Conservation (phyloP, 2,888 invertebrate species). For the Plemyria rubiginata region DNA sequence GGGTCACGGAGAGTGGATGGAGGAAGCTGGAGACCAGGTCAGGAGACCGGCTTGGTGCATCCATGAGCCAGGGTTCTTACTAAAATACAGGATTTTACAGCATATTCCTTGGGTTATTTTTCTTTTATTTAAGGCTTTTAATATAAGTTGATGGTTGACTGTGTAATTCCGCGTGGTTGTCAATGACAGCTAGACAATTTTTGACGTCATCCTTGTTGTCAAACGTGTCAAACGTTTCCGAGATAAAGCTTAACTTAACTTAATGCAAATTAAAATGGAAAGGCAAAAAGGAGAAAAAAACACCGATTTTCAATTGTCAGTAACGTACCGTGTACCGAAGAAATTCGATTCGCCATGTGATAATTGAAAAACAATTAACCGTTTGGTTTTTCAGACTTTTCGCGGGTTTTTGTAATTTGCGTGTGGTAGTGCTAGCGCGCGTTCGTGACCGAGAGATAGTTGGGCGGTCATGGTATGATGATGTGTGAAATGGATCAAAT, state of each 20-base stretch:
- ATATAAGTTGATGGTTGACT: too few relatives aligned
- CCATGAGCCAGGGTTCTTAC: too few relatives aligned
- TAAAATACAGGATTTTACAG: too few relatives aligned
- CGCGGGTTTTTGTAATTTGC: constrained; percentile 32
- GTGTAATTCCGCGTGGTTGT: too few relatives aligned
- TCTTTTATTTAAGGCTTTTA: too few relatives aligned
- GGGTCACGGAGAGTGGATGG: too few relatives aligned
- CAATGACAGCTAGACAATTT: too few relatives aligned
- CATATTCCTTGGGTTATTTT: too few relatives aligned
- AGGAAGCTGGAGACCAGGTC: too few relatives aligned
- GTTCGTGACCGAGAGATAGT: constrained; percentile 48
- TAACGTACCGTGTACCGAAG: constrained; percentile 23
- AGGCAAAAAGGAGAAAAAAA: constrained; percentile 13
- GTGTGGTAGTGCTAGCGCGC: constrained; percentile 46
- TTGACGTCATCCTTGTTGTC: too few relatives aligned
- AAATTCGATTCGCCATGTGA: constrained; percentile 38
- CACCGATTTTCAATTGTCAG: constrained; percentile 29
- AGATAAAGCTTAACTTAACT: constrained; percentile 6
- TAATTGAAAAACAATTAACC: constrained; percentile 50
- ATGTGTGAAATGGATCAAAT: constrained; percentile 2
- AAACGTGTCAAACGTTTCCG: background rate
- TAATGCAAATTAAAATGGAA: constrained; percentile 9
- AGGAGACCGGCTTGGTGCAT: too few relatives aligned
- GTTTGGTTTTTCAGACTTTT: constrained; percentile 44
- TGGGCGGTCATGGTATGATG: constrained; percentile 64